Evolutionary conservation across 2,113 vertebrate species (phyloP), one percentile per base, ranked within the genome.

Genomic region (Bujurquina vittata): DNA sequence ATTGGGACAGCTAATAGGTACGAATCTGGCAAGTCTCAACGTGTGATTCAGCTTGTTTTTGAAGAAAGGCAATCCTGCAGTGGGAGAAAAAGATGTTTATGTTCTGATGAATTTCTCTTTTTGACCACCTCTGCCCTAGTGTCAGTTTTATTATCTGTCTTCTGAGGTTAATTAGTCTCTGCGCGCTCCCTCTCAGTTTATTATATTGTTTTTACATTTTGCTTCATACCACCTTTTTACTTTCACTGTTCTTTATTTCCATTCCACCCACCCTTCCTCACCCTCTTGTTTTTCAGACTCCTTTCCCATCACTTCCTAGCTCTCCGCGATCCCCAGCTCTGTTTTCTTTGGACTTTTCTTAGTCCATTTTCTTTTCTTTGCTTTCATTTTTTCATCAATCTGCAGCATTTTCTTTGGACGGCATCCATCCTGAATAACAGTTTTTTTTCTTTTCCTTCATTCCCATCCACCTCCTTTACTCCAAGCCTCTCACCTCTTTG

Each of bases 291-390:
- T 23, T 3, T 56, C 1, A 22, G 52, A 65, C n/a, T 65, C 11
- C 10, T 83, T 90, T 85, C 80, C 84, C 81, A 80, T 79, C 78
- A 31, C 12, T 73, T 59, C 56, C 20, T 22, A 12, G 22, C 54
- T 77, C 75, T 75, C 43, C 43, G 15, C 74, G 35, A 80, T 72
- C 6, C 46, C 49, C 5, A 3, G 18, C 8, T 67, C 35, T 91
- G 89, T 93, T 94, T 91, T 91, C 82, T 75, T 91, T 90, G 86
- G 89, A 85, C 46, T 69, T 82, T 59, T 35, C 57, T 26, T 33
- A 17, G 52, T 62, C 35, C 37, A 4, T 63, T 85, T 72, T 22
- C 81, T 85, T 62, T 37, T 60, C 60, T 77, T 4, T 59, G 46
- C 40, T 81, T 73, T 75, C 62, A 40, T 33, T 59, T 85, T 81